Conservation (phyloP, 2,888 invertebrate genomes). For the Priocnemis perturbator region DNA sequence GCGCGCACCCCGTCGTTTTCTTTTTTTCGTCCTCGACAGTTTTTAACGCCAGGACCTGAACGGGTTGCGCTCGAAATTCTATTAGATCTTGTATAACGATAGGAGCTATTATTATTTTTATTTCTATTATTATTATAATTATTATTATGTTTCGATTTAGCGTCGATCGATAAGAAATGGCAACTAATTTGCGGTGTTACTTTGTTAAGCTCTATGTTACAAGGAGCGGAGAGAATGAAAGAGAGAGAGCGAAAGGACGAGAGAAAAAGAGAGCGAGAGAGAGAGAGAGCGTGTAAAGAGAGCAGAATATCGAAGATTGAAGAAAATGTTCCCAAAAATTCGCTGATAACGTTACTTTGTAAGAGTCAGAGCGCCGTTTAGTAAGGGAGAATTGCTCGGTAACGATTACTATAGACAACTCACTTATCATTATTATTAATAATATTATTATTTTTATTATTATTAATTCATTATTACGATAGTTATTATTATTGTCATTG, state of each 20-base stretch:
- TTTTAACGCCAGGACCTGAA: neutral
- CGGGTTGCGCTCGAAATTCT: conserved; percentile 36
- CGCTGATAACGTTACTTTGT: conserved; percentile 39
- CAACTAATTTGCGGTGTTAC: neutral
- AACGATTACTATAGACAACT: conserved; percentile 28
- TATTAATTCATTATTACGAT: conserved; percentile 41
- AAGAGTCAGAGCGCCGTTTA: conserved; percentile 15
- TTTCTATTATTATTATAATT: conserved; percentile 37
- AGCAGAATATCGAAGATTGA: conserved; percentile 7
- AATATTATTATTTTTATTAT: conserved; percentile 36
- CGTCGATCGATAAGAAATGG: conserved; percentile 28
- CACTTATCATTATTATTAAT: conserved; percentile 30
- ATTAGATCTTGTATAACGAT: conserved; percentile 41
- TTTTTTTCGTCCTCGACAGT: conserved; percentile 12
- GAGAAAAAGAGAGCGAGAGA: conserved; percentile 6
- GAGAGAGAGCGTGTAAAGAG: conserved; percentile 9
- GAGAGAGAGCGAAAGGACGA: conserved; percentile 1
- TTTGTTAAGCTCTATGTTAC: neutral
- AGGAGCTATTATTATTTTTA: conserved; percentile 46
- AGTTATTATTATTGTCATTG: conserved; percentile 41
- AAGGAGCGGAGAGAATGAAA: conserved; percentile 2
- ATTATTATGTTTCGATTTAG: conserved; percentile 23
- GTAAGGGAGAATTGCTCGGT: conserved; percentile 27
- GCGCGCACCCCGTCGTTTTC: conserved; percentile 47
- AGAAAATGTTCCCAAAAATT: conserved; percentile 47